phyloP scores from a whole-genome alignment of 2,797 vertebrate species.

The Menidia menidia region DNA sequence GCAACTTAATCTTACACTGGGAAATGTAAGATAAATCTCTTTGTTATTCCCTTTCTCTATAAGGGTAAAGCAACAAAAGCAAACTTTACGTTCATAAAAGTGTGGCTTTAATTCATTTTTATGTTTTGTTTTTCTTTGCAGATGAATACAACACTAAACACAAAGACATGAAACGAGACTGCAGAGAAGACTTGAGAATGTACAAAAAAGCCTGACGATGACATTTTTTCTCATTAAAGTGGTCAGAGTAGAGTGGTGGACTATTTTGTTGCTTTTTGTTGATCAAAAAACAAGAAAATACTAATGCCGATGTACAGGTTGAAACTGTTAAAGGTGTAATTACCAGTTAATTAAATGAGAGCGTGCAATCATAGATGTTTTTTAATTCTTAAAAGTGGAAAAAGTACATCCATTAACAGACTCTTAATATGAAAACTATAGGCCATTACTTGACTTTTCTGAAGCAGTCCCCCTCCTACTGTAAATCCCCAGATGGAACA shows the following conservation, averaged over 20 bases:
- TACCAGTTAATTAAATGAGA: constrained; percentile 7
- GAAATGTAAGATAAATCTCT: background rate
- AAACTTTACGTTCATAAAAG: no score
- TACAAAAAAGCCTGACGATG: no score
- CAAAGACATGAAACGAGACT: background rate
- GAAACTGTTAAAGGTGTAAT: constrained; percentile 9
- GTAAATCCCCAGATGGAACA: constrained; percentile 23
- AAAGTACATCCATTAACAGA: constrained; percentile 14
- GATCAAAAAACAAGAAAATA: background rate
- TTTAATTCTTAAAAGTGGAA: background rate
- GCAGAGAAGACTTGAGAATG: background rate
- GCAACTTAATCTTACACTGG: background rate
- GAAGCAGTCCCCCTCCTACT: constrained; percentile 20
- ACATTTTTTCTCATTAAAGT: no score
- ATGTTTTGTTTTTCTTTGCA: background rate
- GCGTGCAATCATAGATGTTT: constrained; percentile 6
- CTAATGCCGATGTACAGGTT: constrained; percentile 5
- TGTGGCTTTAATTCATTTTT: background rate
- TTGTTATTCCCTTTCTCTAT: background rate
- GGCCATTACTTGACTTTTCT: constrained; percentile 7
- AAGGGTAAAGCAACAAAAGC: background rate
- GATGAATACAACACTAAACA: background rate
- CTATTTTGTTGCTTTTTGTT: no score
- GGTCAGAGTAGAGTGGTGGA: no score
- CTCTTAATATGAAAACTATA: constrained; percentile 18